Evolutionary conservation across 2,113 vertebrate species (phyloP), one percentile per base, ranked within the genome.

Genomic region (Recurvirostra avosetta): DNA sequence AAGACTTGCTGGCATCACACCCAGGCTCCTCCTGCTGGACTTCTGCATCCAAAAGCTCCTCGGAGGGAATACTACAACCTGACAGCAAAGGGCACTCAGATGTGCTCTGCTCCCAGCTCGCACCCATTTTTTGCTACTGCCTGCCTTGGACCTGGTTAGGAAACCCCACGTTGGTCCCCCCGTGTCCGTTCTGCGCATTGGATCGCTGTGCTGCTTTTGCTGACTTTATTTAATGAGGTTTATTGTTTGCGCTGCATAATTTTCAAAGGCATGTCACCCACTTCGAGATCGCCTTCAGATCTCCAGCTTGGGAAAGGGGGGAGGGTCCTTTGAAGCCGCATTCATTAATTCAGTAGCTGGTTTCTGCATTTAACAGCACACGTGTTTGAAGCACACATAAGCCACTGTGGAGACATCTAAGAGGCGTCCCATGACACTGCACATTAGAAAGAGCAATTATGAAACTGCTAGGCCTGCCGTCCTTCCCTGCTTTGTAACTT

Each of bases 331-430:
- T 98, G 98, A 98, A 98, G 98, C 90, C 56, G 1, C 94, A 20
- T 94, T 98, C 97, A 98, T 98, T 98, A 98, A 98, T 98, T 97
- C 98, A 96, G 96, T 29, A 96, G 92, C 95, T 50, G 82, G 93
- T 79, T 96, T 90, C 97, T 74, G 86, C 95, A 90, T 98, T 98
- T 97, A 98, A 80, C 38, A 55, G 93, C 96, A 87, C 97, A 87
- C 47, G 82, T 95, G 96, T 98, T 94, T 97, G 98, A 98, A 97
- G 97, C 97, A 41, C 96, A 90, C 94, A 90, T 72, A 94, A 98
- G 97, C 97, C 97, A 97, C 96, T 2, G 58, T 84, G 96, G 97
- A 97, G 96, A 98, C 97, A 97, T 98, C 97, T 96, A 83, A 98
- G 96, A 96, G 90, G 82, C n/a, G 6, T 98, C 97, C 98, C 97